A percentile compares a stretch with the other conserved stretches of the same genome.
Conservation (phyloP, 2,888 invertebrate species). For the Belgica antarctica region DNA sequence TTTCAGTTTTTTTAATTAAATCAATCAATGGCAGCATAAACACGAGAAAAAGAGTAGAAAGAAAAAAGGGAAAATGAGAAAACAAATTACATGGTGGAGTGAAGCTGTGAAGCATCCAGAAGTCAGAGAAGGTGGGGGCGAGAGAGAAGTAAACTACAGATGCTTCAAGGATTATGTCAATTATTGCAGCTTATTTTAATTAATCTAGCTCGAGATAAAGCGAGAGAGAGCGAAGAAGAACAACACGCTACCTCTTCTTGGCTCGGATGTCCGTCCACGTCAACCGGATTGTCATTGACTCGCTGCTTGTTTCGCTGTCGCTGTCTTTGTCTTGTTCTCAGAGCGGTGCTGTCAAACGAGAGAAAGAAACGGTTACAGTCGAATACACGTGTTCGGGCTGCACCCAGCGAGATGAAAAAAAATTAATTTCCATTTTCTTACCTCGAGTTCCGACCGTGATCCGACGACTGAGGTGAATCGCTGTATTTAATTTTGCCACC, state of each 20-base stretch:
- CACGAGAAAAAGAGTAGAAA: constrained; percentile 21
- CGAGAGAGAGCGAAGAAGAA: background rate
- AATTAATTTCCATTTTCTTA: constrained; percentile 29
- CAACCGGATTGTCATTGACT: constrained; percentile 51
- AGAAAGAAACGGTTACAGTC: too few relatives aligned
- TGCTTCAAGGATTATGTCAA: constrained; percentile 32
- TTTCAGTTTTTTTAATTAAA: constrained; percentile 46
- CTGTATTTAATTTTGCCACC: constrained; percentile 42
- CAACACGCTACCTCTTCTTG: constrained; percentile 52
- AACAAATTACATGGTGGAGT: constrained; percentile 39
- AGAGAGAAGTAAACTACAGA: background rate
- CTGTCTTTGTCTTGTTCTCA: constrained; percentile 45
- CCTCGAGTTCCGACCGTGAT: constrained; percentile 38
- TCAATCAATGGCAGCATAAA: constrained; percentile 39
- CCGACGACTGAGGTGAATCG: constrained; percentile 35
- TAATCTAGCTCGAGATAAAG: constrained; percentile 8
- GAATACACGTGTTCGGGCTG: too few relatives aligned
- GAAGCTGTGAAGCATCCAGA: constrained; percentile 29
- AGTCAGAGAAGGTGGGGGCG: background rate
- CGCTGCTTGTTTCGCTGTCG: constrained; percentile 51
- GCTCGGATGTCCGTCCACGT: constrained; percentile 54
- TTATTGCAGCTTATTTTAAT: constrained; percentile 33
- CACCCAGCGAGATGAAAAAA: background rate
- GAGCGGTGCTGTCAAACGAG: constrained; percentile 26
- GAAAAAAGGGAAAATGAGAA: constrained; percentile 32